A percentile compares a stretch with the other conserved stretches of the same genome.
Conservation (phyloP, 2,888 invertebrate species). For the Drosophila aldrichi region DNA sequence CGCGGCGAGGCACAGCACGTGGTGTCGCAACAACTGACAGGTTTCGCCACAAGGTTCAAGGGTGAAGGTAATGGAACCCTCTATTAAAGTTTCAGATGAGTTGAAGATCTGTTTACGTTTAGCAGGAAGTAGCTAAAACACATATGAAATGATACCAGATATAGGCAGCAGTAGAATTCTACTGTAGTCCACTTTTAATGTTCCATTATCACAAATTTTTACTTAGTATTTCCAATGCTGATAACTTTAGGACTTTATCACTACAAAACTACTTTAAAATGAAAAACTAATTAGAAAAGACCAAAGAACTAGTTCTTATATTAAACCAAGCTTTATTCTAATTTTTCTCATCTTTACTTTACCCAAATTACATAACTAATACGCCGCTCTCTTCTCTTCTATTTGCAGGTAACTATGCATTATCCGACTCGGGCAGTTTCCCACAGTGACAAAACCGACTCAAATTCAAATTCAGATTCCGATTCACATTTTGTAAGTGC, state of each 20-base stretch:
- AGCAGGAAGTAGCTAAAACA: not conserved
- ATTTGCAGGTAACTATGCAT: constrained; percentile 65
- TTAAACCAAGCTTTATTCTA: no score
- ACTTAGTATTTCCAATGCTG: no score
- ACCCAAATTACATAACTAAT: constrained; percentile 9
- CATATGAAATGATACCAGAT: not conserved
- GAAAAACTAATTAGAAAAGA: no score
- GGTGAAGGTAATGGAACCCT: constrained; percentile 28
- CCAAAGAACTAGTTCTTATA: not conserved
- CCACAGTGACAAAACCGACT: constrained; percentile 21
- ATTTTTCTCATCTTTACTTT: not conserved
- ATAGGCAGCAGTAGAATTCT: not conserved
- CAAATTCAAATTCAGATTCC: not conserved
- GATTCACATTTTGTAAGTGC: constrained; percentile 52
- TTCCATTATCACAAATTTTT: no score
- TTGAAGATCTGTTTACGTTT: not conserved
- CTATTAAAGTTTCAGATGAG: constrained; percentile 47
- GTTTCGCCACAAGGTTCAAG: constrained; percentile 24
- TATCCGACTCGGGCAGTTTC: constrained; percentile 19
- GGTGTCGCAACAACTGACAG: constrained; percentile 45
- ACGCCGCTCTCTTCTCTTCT: not conserved
- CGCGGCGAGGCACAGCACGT: constrained; percentile 10
- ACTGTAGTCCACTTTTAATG: no score
- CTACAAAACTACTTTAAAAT: no score
- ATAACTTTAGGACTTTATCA: no score